Conservation (phyloP, 1,140 invertebrate species). For the Pararge aegeria region DNA sequence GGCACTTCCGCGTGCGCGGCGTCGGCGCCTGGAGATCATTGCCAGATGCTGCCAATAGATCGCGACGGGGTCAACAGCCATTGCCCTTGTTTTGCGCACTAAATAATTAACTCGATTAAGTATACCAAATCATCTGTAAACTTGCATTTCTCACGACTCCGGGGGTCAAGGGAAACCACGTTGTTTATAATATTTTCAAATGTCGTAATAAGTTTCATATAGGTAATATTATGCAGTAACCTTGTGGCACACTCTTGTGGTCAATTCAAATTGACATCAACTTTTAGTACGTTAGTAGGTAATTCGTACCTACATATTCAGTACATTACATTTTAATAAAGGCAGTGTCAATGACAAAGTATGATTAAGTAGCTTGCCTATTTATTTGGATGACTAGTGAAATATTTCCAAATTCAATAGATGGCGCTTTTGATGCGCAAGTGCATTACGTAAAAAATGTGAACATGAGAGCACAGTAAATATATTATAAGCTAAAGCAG, state of each 20-base stretch:
- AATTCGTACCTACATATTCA: neutral
- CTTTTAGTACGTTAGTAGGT: neutral
- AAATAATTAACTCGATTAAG: constrained; percentile 55
- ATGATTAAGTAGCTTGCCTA: no score
- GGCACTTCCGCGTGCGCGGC: constrained; percentile 59
- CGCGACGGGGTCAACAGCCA: constrained; percentile 74
- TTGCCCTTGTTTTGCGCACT: constrained; percentile 69
- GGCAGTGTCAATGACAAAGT: no score
- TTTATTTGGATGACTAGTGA: no score
- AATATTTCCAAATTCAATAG: no score
- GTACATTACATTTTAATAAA: no score
- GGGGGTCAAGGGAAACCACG: constrained; percentile 40
- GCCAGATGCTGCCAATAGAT: constrained; percentile 72
- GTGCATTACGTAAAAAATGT: no score
- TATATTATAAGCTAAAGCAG: no score
- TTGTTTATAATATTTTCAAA: constrained; percentile 27
- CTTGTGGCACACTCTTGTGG: neutral
- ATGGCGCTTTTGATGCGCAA: no score
- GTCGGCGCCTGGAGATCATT: constrained; percentile 65
- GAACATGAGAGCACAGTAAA: no score
- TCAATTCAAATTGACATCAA: neutral
- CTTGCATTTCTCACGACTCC: constrained; percentile 24
- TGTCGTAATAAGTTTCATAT: constrained; percentile 16
- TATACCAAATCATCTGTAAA: constrained; percentile 25
- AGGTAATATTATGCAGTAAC: constrained; percentile 4